Evolutionary conservation across 2,113 vertebrate genomes (phyloP).

Genomic region (Ameiurus melas): DNA sequence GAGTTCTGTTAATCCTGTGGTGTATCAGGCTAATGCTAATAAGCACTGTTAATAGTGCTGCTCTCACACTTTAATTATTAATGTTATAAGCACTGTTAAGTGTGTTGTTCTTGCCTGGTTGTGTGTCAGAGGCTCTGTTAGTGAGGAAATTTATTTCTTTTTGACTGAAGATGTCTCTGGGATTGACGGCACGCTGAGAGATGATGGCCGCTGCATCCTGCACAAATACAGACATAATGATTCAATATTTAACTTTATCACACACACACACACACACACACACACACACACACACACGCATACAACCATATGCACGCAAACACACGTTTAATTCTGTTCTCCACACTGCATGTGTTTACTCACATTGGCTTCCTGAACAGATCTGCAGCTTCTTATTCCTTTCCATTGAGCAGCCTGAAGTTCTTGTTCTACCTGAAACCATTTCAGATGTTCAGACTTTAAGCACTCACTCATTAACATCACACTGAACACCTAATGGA

Average conservation of each 20-base stretch:
- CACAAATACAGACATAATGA: neutral
- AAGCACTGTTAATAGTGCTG: too few species aligned
- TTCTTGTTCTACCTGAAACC: slow-evolving; percentile 64
- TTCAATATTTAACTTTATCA: neutral
- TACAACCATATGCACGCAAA: too few species aligned
- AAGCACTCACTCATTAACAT: neutral
- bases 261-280: neutral
- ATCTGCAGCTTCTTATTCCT: slow-evolving; percentile 64
- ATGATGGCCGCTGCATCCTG: slow-evolving; percentile 78
- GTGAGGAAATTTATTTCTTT: slow-evolving; percentile 71
- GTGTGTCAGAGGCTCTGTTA: slow-evolving; percentile 37
- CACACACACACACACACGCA: too few species aligned
- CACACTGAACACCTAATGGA: neutral
- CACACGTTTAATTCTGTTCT: neutral
- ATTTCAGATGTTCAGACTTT: neutral
- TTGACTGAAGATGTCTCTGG: slow-evolving; percentile 85
- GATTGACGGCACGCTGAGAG: slow-evolving; percentile 75
- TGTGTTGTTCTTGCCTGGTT: slow-evolving; percentile 72
- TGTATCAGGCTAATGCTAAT: too few species aligned
- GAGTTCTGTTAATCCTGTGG: too few species aligned
- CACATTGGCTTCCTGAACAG: slow-evolving; percentile 80
- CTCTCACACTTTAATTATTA: neutral
- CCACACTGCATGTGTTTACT: slow-evolving; percentile 1
- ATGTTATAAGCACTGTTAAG: neutral
- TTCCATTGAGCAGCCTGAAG: slow-evolving; percentile 50